Evolutionary conservation across 2,888 invertebrate species (phyloP).

Genomic region (Odontocolon sp.): DNA sequence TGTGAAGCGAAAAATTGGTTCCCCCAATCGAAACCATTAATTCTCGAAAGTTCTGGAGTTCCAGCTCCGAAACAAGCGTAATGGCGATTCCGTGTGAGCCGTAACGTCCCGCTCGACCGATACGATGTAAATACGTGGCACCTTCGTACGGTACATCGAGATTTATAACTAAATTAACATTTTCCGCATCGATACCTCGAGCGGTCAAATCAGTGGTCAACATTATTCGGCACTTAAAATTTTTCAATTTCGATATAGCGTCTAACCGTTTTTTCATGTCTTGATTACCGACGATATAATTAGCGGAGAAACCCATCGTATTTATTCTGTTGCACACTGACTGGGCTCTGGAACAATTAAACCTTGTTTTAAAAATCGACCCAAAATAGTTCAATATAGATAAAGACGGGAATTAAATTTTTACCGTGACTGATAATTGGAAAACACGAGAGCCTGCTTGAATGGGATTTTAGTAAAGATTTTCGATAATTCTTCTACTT

Average conservation of each 20-base stretch:
- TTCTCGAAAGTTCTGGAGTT: constrained; percentile 83
- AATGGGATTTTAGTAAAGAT: constrained; percentile 89
- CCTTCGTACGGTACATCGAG: constrained; percentile 91
- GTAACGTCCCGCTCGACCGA: constrained; percentile 97
- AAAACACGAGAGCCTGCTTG: constrained; percentile 95
- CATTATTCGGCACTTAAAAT: constrained; percentile 91
- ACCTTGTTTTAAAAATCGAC: not conserved
- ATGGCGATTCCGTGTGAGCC: constrained; percentile 93
- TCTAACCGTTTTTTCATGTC: constrained; percentile 89
- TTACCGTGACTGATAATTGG: constrained; percentile 90
- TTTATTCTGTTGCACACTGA: constrained; percentile 88
- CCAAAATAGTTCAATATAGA: not conserved
- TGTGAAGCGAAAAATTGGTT: constrained; percentile 81
- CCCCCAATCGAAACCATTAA: constrained; percentile 84
- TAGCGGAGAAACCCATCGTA: constrained; percentile 89
- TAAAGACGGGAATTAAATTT: constrained; percentile 31
- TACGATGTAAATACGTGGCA: constrained; percentile 95
- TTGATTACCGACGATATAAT: constrained; percentile 90
- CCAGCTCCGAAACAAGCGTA: constrained; percentile 87
- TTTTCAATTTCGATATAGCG: constrained; percentile 89
- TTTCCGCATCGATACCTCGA: constrained; percentile 96
- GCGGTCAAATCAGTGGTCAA: constrained; percentile 95
- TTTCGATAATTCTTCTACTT: constrained; percentile 85
- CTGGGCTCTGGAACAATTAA: constrained; percentile 85
- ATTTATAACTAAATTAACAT: constrained; percentile 96